These are phyloP conservation scores for Equus quagga DNA, from an alignment of 2,113 vertebrate genomes.

Conservation along the genomic window DNA sequence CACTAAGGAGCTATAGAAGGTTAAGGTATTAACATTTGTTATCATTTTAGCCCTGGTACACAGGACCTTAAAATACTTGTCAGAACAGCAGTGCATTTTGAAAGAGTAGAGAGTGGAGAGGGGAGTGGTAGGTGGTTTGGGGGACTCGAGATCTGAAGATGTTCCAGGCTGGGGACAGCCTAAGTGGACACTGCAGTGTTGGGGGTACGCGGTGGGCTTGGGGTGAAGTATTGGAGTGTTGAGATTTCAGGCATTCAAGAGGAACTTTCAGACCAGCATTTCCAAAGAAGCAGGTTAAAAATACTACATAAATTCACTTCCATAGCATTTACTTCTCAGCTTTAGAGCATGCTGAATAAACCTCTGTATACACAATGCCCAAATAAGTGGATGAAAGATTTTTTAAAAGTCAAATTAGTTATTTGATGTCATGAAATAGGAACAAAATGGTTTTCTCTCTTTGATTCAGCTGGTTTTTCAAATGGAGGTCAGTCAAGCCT, in stretches of 20 bases:
- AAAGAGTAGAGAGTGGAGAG: background rate
- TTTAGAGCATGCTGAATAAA: background rate
- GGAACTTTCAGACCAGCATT: background rate
- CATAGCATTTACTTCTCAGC: background rate
- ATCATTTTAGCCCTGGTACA: background rate
- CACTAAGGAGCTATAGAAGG: background rate
- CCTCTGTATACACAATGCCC: background rate
- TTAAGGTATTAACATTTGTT: background rate
- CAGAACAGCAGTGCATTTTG: background rate
- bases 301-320: background rate
- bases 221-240: background rate
- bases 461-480: slow-evolving; percentile 18
- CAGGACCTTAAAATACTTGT: background rate
- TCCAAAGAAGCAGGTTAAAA: background rate
- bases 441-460: background rate
- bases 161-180: background rate
- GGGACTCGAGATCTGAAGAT: background rate
- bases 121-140: background rate
- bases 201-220: rapidly evolving
- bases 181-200: background rate
- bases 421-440: slow-evolving; percentile 3
- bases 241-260: background rate
- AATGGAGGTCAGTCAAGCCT: background rate
- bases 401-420: background rate
- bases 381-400: background rate